A percentile compares a stretch with the other conserved stretches of the same genome.
Conservation (phyloP, 2,797 vertebrate species). For the Jordanella pulchra region DNA sequence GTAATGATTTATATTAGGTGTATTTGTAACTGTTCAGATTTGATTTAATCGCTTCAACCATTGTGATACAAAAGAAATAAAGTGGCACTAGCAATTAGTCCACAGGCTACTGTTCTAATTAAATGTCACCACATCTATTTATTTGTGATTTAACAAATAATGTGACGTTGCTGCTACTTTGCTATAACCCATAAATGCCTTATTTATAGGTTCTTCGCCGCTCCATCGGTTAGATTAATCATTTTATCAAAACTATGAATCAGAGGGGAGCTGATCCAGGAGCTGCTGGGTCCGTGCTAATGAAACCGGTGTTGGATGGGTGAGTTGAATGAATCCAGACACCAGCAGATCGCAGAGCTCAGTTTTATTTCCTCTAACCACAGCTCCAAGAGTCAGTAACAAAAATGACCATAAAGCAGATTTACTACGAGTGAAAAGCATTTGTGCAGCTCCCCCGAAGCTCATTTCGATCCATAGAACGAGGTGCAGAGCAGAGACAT, state of each 20-base stretch:
- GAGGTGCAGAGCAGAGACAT: slow-evolving; percentile 35
- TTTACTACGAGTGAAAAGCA: slow-evolving; percentile 48
- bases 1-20: slow-evolving; percentile 44
- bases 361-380: slow-evolving; percentile 36
- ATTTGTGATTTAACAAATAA: slow-evolving; percentile 30
- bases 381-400: slow-evolving; percentile 45
- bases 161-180: slow-evolving; percentile 9
- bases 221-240: slow-evolving; percentile 32
- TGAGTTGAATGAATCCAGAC: slow-evolving; percentile 13
- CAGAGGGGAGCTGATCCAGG: slow-evolving; percentile 12
- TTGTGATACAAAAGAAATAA: slow-evolving; percentile 10
- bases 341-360: slow-evolving; percentile 11
- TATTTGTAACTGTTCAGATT: slow-evolving; percentile 57
- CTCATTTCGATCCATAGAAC: slow-evolving; percentile 60
- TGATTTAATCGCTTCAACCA: slow-evolving; percentile 54
- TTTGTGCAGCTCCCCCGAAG: slow-evolving; percentile 39
- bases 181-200: too few species aligned
- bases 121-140: slow-evolving; percentile 13
- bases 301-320: slow-evolving; percentile 3
- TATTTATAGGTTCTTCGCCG: slow-evolving; percentile 20
- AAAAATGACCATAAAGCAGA: slow-evolving; percentile 61
- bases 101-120: slow-evolving; percentile 10
- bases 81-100: neutral
- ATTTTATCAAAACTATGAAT: slow-evolving; percentile 37
- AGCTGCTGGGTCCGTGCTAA: slow-evolving; percentile 19